These are phyloP conservation scores for Drosophila sucinea DNA, from an alignment of 1,140 invertebrate species.

Conservation along the genomic window DNA sequence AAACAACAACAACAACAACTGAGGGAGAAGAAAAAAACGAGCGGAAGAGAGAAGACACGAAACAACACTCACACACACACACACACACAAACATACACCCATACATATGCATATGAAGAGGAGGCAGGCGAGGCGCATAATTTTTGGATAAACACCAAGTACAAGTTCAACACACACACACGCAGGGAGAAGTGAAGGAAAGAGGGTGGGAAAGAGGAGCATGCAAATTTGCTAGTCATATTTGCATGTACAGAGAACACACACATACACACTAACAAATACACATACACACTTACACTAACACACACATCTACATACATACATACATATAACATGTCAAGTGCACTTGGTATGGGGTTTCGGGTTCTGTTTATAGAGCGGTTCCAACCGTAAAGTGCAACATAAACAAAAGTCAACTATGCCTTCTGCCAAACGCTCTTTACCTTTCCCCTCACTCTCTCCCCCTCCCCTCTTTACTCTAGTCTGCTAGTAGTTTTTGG, in stretches of 20 bases:
- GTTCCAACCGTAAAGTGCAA: slow-evolving; percentile 59
- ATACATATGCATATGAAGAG: slow-evolving; percentile 2
- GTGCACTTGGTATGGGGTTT: slow-evolving; percentile 52
- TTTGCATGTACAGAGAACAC: slow-evolving; percentile 58
- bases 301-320: background rate
- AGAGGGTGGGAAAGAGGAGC: slow-evolving; percentile 2
- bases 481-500: slow-evolving; percentile 1
- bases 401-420: slow-evolving; percentile 65
- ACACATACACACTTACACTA: slow-evolving; percentile 2
- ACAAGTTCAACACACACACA: slow-evolving; percentile 22
- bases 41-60: background rate
- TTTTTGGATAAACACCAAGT: slow-evolving; percentile 73
- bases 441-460: slow-evolving; percentile 1
- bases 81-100: background rate
- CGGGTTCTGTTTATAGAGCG: slow-evolving; percentile 64
- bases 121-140: slow-evolving; percentile 63
- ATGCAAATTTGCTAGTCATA: slow-evolving; percentile 68
- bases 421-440: background rate
- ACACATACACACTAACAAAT: slow-evolving; percentile 4
- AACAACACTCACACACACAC: background rate
- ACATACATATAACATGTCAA: slow-evolving; percentile 43
- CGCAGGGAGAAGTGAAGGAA: slow-evolving; percentile 7
- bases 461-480: background rate
- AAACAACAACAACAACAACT: slow-evolving; percentile 31
- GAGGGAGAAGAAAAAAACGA: background rate